Evolutionary conservation across 2,113 vertebrate species (phyloP).

Genomic region (Myrmecobius fasciatus): DNA sequence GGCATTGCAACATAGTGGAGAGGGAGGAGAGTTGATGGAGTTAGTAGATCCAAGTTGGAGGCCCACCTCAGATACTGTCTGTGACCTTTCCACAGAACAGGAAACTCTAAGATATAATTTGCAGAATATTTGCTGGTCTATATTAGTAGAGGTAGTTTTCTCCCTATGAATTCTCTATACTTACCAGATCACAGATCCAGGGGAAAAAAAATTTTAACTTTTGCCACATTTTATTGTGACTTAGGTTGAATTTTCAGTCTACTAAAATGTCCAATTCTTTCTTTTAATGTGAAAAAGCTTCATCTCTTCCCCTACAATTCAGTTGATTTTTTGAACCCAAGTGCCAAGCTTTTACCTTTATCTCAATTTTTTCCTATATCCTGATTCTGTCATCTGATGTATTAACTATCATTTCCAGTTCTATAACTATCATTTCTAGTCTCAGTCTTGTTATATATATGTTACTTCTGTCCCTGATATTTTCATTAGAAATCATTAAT

Average conservation of each 20-base stretch:
- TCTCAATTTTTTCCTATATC: background rate
- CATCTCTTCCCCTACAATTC: background rate
- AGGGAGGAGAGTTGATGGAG: background rate
- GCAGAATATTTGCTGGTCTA: background rate
- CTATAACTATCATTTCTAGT: background rate
- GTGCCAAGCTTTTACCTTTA: background rate
- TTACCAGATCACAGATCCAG: background rate
- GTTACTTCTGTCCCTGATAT: background rate
- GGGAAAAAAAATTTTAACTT: too few species aligned
- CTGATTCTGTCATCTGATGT: background rate
- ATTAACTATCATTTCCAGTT: background rate
- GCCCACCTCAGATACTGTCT: background rate
- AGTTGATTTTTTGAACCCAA: background rate
- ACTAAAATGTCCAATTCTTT: background rate
- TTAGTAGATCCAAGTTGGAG: background rate
- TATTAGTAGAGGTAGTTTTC: background rate
- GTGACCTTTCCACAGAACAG: background rate
- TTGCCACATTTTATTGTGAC: background rate
- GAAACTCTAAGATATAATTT: background rate
- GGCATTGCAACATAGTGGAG: background rate
- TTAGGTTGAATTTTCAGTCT: background rate
- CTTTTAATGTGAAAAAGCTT: background rate
- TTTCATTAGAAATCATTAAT: background rate
- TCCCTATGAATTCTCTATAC: background rate
- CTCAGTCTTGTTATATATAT: background rate